Percentiles rank a stretch among this genome's conserved stretches.
phyloP scores from a whole-genome alignment of 1,140 invertebrate species.

The Limonius californicus region DNA sequence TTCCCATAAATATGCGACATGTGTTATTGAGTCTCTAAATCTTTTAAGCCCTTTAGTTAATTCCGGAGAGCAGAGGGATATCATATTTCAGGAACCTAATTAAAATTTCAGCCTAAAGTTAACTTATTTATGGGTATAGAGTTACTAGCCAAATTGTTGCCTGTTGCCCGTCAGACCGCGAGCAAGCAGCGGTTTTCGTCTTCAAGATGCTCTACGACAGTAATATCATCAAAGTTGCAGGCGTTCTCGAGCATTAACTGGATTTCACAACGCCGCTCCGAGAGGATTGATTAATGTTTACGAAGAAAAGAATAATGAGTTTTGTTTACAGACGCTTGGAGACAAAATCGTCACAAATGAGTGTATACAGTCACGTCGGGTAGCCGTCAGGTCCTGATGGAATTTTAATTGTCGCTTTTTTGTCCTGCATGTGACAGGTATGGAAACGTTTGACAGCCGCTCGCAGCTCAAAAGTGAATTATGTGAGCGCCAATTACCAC shows the following conservation, averaged over 20 bases:
- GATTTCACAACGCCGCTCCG: conserved; percentile 4
- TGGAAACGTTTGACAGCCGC: neutral
- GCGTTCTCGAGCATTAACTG: conserved; percentile 4
- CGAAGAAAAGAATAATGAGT: conserved; percentile 10
- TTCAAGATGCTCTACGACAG: conserved; percentile 7
- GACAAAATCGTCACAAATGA: conserved; percentile 8
- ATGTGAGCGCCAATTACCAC: neutral
- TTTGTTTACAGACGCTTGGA: conserved; percentile 10
- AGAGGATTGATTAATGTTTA: conserved; percentile 13
- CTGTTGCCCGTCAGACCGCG: conserved; percentile 11
- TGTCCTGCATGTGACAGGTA: neutral
- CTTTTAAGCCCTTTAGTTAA: neutral
- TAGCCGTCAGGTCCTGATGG: neutral
- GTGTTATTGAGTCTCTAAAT: neutral
- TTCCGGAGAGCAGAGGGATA: neutral
- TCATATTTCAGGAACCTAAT: conserved; percentile 11
- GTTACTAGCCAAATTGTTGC: conserved; percentile 10
- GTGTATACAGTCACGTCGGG: conserved; percentile 3
- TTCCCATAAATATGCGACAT: neutral
- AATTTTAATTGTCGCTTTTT: conserved; percentile 13
- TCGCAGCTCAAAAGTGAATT: conserved; percentile 1
- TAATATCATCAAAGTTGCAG: conserved; percentile 14
- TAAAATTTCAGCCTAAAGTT: conserved; percentile 8
- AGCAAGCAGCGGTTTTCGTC: conserved; percentile 7
- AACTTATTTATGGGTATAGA: conserved; percentile 8